These are phyloP conservation scores for Eutrigla gurnardus DNA, from an alignment of 2,797 vertebrate genomes.

Conservation along the genomic window DNA sequence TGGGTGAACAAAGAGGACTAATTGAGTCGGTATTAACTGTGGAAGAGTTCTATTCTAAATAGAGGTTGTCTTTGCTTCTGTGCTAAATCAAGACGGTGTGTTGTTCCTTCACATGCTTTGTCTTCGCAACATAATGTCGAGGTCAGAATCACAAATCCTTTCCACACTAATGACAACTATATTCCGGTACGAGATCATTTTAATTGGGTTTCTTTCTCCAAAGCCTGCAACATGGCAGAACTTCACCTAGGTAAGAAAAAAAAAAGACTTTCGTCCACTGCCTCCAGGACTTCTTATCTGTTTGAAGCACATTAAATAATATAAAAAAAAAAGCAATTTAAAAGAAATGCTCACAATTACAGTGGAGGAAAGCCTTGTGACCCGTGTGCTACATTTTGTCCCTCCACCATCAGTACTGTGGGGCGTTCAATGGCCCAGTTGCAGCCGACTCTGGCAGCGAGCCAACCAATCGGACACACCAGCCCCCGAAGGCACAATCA, in stretches of 20 bases:
- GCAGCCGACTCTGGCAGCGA: slow-evolving; percentile 36
- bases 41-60: neutral
- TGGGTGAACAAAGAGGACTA: neutral
- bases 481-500: slow-evolving; percentile 61
- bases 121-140: neutral
- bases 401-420: neutral
- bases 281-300: neutral
- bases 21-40: neutral
- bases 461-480: slow-evolving; percentile 47
- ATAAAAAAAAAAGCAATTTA: neutral
- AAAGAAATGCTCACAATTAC: neutral
- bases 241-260: neutral
- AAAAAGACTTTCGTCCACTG: neutral
- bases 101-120: neutral
- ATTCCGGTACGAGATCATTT: neutral
- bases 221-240: neutral
- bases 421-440: slow-evolving; percentile 63
- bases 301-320: neutral
- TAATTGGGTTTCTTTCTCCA: neutral
- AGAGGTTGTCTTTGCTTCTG: neutral
- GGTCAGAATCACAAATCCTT: neutral
- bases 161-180: neutral
- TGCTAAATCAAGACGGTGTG: too few relatives aligned
- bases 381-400: neutral
- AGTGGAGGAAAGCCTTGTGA: neutral